Conservation (phyloP, 2,113 vertebrate species). For the Psettodes erumei region DNA sequence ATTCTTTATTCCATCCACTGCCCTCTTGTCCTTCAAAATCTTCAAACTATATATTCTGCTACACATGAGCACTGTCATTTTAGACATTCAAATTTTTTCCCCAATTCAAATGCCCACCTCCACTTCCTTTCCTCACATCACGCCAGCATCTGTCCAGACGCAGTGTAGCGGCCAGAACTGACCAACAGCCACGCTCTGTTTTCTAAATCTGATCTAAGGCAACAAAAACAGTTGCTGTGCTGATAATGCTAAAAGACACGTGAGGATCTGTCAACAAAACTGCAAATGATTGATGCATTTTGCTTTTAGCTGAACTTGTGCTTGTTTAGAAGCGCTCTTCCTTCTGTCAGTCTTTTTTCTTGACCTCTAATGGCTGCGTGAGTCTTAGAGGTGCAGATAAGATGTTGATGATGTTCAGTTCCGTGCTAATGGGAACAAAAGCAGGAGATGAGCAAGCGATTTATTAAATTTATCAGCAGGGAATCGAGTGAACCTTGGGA, state of each 20-base stretch:
- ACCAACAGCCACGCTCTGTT: neutral
- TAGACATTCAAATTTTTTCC: conserved; percentile 22
- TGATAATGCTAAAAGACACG: conserved; percentile 1
- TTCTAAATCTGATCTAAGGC: conserved; percentile 5
- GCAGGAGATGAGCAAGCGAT: conserved; percentile 42
- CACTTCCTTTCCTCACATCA: conserved; percentile 8
- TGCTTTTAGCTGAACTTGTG: conserved; percentile 3
- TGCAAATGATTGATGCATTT: conserved; percentile 12
- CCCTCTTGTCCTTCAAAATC: conserved; percentile 22
- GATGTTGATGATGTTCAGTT: conserved; percentile 44
- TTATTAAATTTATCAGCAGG: conserved; percentile 44
- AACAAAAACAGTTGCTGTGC: neutral
- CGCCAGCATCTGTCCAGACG: too few relatives aligned
- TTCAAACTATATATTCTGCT: too few relatives aligned
- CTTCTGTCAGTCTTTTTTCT: conserved; percentile 16
- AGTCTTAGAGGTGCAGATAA: conserved; percentile 22
- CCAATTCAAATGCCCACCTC: conserved; percentile 40
- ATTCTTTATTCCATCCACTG: conserved; percentile 31
- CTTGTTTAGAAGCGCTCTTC: neutral
- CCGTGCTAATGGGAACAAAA: conserved; percentile 38
- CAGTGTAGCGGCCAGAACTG: neutral
- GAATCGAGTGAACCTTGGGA: conserved; percentile 42
- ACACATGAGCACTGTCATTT: conserved; percentile 33
- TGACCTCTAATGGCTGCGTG: conserved; percentile 33
- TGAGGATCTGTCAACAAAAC: conserved; percentile 3